A percentile compares a stretch with the other conserved stretches of the same genome.
Evolutionary conservation across 2,113 vertebrate genomes (phyloP).

Genomic region (Spizaetus ornatus): DNA sequence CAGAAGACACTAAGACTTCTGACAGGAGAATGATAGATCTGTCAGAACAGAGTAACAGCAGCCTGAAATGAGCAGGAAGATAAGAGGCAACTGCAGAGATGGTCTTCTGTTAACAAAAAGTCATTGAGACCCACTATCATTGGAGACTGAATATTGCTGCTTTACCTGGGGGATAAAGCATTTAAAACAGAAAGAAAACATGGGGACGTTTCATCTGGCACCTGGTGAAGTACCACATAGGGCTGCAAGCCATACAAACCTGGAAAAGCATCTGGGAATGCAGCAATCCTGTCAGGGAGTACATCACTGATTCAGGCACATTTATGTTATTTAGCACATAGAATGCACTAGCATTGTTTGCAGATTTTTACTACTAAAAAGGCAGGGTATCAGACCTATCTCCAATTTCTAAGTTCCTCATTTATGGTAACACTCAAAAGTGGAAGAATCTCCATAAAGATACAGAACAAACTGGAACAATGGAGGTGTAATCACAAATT

Average conservation of each 20-base stretch:
- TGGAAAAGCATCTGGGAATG: neutral
- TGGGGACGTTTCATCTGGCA: neutral
- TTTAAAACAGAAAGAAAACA: neutral
- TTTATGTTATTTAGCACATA: neutral
- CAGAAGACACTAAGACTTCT: neutral
- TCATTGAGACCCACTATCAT: accelerated
- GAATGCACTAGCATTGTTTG: neutral
- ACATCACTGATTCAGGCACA: too few relatives aligned
- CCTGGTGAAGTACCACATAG: neutral
- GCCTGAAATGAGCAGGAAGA: neutral
- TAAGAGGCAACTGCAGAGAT: neutral
- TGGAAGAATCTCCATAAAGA: neutral
- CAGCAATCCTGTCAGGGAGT: neutral
- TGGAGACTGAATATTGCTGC: neutral
- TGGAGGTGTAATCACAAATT: neutral
- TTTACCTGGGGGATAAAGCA: neutral
- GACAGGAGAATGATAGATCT: neutral
- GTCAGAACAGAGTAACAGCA: neutral
- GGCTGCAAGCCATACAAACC: neutral
- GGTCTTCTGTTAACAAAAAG: neutral
- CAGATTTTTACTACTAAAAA: neutral
- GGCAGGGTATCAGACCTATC: neutral
- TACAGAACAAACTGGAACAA: neutral
- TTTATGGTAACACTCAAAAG: neutral
- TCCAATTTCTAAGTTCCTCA: neutral